phyloP scores from a whole-genome alignment of 1,140 invertebrate genomes.

The Drosophila ficusphila region DNA sequence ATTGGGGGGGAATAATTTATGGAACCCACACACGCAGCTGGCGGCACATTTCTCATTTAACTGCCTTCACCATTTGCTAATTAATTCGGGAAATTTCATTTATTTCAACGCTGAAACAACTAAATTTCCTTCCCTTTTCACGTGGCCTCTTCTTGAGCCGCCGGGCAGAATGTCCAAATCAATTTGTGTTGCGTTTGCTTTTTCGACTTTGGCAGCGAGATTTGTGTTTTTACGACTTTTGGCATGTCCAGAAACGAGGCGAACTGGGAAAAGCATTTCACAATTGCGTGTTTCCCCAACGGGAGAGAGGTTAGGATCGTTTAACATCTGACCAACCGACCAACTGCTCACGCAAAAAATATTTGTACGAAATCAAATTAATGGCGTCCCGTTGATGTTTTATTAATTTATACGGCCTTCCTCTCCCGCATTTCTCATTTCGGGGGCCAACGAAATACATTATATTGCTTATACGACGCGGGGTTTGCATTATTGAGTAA shows the following conservation, averaged over 20 bases:
- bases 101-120: slow-evolving; percentile 73
- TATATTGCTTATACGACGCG: slow-evolving; percentile 76
- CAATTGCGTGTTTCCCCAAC: slow-evolving; percentile 52
- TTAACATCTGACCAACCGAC: slow-evolving; percentile 61
- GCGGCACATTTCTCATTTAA: slow-evolving; percentile 78
- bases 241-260: slow-evolving; percentile 43
- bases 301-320: slow-evolving; percentile 48
- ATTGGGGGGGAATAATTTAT: slow-evolving; percentile 63
- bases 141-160: not conserved
- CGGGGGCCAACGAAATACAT: slow-evolving; percentile 56
- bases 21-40: slow-evolving; percentile 62
- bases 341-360: slow-evolving; percentile 72
- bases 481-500: slow-evolving; percentile 79
- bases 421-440: not conserved
- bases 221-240: slow-evolving; percentile 80
- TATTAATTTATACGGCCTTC: slow-evolving; percentile 76
- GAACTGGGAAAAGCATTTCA: slow-evolving; percentile 1
- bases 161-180: slow-evolving; percentile 55
- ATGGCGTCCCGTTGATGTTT: slow-evolving; percentile 75
- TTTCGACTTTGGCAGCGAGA: slow-evolving; percentile 66
- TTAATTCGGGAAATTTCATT: slow-evolving; percentile 75
- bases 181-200: slow-evolving; percentile 66
- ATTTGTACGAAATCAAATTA: slow-evolving; percentile 80
- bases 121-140: slow-evolving; percentile 57
- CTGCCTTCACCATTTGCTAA: slow-evolving; percentile 79